Base-by-base conservation (phyloP, 2,113 vertebrate genomes). In the Alaudala cheleensis region DNA sequence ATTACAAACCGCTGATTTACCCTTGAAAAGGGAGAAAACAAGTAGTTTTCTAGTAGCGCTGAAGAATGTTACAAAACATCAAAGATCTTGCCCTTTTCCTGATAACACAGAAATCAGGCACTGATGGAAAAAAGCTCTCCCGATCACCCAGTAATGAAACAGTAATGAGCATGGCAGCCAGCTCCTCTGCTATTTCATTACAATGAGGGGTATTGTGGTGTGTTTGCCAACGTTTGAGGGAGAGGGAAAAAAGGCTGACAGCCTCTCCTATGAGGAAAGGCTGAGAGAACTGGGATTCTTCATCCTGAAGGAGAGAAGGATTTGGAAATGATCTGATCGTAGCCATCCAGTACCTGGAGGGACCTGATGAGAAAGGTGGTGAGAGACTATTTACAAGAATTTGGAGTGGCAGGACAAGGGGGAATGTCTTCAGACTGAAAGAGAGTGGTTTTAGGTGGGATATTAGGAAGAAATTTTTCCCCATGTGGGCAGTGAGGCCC, bases 11-110 rank as follows among this genome's bases (percentile, higher is more conserved):
- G 54, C 86, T 53, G 81, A 93, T 5, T 14, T 69, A 92, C 25
- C 70, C 78, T 91, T 81, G 77, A 88, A 94, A 92, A 86, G 62
- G 56, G 94, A 86, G 94, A 96, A 96, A 97, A 96, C 92, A 96
- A 93, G 82, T 72, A 81, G 90, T 76, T 96, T 95, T 95, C 64
- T 64, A 84, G 72, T 74, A 81, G 22, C 1, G 0, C 31, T 76
- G 67, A 86, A 96, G 80, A 94, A 81, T 57, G 25, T 74, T 92
- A 88, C 72, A 92, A 95, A 92, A 92, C 92, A 96, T 96, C 92
- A 96, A 96, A 97, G 93, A 72, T 90, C 49, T 88, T 84, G 76
- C 51, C 82, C 88, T 94, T 90, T 92, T 86, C 69, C 80, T 91
- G 90, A 65, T 90, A 83, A 84, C 89, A 84, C 12, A 94, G 80